These are phyloP conservation scores for Stigmatopora nigra DNA, from an alignment of 2,113 vertebrate species.

Conservation along the genomic window DNA sequence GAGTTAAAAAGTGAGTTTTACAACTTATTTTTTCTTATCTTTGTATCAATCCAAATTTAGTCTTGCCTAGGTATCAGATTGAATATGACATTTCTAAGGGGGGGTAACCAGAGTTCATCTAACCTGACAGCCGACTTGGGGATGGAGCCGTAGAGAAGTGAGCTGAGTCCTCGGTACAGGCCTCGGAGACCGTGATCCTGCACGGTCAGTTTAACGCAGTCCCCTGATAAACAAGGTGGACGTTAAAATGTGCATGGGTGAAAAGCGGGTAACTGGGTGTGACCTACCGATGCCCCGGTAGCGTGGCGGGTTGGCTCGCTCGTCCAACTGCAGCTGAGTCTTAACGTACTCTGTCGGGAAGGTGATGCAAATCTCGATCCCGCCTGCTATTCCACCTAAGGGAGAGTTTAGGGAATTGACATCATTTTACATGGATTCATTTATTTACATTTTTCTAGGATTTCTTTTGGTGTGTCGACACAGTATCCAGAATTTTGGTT, in stretches of 20 bases:
- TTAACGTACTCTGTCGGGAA: conserved; percentile 78
- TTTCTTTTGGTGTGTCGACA: too few relatives aligned
- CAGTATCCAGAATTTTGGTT: too few relatives aligned
- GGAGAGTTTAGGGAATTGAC: not conserved
- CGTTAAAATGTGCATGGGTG: not conserved
- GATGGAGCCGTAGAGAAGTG: conserved; percentile 74
- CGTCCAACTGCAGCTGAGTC: conserved; percentile 73
- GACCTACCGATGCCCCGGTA: conserved; percentile 70
- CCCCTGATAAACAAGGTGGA: conserved; percentile 46
- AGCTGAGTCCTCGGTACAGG: conserved; percentile 73
- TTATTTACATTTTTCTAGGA: too few relatives aligned
- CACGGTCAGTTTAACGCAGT: conserved; percentile 72
- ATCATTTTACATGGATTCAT: too few relatives aligned
- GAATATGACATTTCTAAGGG: too few relatives aligned
- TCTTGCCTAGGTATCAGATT: too few relatives aligned
- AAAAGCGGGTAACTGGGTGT: not conserved
- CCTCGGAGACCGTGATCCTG: conserved; percentile 72
- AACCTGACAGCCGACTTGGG: conserved; percentile 76
- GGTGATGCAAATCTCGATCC: conserved; percentile 72
- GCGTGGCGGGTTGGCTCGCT: conserved; percentile 63
- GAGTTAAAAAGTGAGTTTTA: not conserved
- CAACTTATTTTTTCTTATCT: not conserved
- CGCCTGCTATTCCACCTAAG: conserved; percentile 69
- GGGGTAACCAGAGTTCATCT: conserved; percentile 1
- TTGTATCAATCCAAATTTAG: too few relatives aligned